Conservation (phyloP, 2,797 vertebrate species). For the Pogonophryne albipinna region DNA sequence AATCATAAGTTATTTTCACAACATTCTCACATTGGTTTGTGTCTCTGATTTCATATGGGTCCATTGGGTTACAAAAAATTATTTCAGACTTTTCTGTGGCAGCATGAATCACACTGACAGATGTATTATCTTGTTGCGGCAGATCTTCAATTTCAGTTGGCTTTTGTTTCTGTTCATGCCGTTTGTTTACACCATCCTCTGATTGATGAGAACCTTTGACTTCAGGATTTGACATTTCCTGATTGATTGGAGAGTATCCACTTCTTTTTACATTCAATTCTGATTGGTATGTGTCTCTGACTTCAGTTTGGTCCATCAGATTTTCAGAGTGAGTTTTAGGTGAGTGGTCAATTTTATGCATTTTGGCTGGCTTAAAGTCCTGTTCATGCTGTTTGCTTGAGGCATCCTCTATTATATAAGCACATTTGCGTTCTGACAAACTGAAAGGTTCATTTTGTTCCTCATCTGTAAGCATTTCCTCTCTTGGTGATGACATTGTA, state of each 20-base stretch:
- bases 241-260: neutral
- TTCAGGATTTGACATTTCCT: slow-evolving; percentile 2
- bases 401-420: slow-evolving; percentile 16
- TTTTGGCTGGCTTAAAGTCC: neutral
- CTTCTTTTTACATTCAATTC: neutral
- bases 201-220: neutral
- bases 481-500: slow-evolving; percentile 5
- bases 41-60: too few species aligned
- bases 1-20: neutral
- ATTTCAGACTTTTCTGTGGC: too few species aligned
- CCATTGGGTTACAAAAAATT: too few species aligned
- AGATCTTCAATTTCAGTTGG: too few species aligned
- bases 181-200: too few species aligned
- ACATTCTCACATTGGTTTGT: too few species aligned
- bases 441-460: neutral
- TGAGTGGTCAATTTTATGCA: neutral
- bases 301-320: slow-evolving; percentile 17
- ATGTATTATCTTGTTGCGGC: too few species aligned
- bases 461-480: slow-evolving; percentile 17
- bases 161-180: fast-evolving
- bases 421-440: neutral
- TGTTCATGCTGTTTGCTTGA: neutral
- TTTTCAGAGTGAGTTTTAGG: slow-evolving; percentile 13
- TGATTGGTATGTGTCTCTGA: neutral
- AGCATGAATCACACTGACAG: too few species aligned